Base-by-base conservation (phyloP, 2,797 vertebrate species). In the Gallinago solitaria region DNA sequence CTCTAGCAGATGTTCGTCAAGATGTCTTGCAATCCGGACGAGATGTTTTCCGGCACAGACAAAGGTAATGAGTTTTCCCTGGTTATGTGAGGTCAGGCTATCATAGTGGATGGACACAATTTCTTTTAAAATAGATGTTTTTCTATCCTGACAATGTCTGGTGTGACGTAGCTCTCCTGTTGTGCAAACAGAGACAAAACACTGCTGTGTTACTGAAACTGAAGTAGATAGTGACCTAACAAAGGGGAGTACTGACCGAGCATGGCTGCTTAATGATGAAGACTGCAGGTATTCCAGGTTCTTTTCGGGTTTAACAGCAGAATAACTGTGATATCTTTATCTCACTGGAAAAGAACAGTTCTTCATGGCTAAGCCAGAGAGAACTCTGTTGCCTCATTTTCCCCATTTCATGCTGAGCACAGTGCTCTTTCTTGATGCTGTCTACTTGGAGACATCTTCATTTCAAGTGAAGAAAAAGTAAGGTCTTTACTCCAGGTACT, bases 1-100 rank as follows among this genome's bases (percentile, higher is more conserved):
- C 98, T 4, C 97, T 99, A 91, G 99, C 98, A 0, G 99, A 98
- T 0, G 99, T 98, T 61, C 98, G 99, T 16, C 98, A 98, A 24
- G 99, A 99, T 6, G 98, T 99, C 35, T 98, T 98, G 14, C 98
- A 98, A 10, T 98, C 98, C 11, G 98, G 98, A 25, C 97, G 98
- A 12, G 97, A 98, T 18, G 53, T 99, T 56, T 98, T 98, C 93
- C 95, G 98, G 27, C 98, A 98, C 95, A 98, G 98, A 89, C 98
- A 97, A 37, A 98, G 98, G 98, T 98, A 96, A 98, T 25, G 25
- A 7, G 7, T 19, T 37, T 15, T 15, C 27, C 21, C 39, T 41
- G 41, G 0, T 27, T 7, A 1, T 0, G 9, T 30, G 30, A 73
- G 37, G 5, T 19, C 3, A 16, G 50, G 20, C 14, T 11, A 7